Percentiles rank a stretch among this genome's conserved stretches.
Evolutionary conservation across 2,797 vertebrate genomes (phyloP).

Genomic region (Cynodonichthys magdalenae): DNA sequence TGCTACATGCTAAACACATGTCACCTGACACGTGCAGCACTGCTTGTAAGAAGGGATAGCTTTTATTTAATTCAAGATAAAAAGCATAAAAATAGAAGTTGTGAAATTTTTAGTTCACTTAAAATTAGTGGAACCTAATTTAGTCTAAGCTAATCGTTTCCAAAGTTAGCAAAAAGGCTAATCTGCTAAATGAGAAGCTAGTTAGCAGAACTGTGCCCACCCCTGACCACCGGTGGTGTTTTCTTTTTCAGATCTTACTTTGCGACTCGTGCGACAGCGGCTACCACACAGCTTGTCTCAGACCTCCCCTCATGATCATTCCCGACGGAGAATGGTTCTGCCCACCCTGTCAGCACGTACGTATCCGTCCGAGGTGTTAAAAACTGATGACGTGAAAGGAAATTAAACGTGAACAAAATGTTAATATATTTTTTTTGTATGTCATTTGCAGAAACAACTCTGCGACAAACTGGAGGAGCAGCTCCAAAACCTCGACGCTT

Average conservation of each 20-base stretch:
- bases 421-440: rapidly evolving
- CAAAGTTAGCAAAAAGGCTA: no score
- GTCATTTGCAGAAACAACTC: slow-evolving; percentile 87
- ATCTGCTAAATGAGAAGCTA: no score
- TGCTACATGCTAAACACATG: no score
- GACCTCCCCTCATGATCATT: slow-evolving; percentile 98
- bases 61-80: no score
- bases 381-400: neutral
- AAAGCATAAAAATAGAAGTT: no score
- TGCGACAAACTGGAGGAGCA: slow-evolving; percentile 96
- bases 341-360: slow-evolving; percentile 96
- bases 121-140: no score
- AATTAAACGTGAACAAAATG: neutral
- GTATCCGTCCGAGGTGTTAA: slow-evolving; percentile 19
- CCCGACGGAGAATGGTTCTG: slow-evolving; percentile 99
- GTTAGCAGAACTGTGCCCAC: no score
- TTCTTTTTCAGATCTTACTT: slow-evolving; percentile 87
- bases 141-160: no score
- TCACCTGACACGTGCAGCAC: no score
- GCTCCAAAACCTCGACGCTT: slow-evolving; percentile 89
- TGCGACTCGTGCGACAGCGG: slow-evolving; percentile 97
- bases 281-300: slow-evolving; percentile 96
- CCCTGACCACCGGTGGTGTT: neutral
- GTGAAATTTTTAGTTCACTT: no score
- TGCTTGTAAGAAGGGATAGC: no score